A percentile compares a stretch with the other conserved stretches of the same genome.
phyloP scores from a whole-genome alignment of 2,888 invertebrate genomes.

The Proisotoma minuta region DNA sequence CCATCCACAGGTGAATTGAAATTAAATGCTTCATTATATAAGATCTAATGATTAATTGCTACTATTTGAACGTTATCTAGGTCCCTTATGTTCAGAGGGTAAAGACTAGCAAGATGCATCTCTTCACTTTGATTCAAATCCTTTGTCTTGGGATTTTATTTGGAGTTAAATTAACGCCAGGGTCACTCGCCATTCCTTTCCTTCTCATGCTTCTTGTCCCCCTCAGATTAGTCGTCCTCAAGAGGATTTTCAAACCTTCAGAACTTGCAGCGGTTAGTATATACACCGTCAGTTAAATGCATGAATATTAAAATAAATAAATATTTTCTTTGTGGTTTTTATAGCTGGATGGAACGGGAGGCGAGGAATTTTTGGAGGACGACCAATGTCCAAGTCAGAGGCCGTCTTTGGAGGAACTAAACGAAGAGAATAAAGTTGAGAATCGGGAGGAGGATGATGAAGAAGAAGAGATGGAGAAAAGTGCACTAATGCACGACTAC shows the following conservation, averaged over 20 bases:
- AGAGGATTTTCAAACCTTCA: constrained; percentile 67
- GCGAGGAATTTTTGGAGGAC: no score
- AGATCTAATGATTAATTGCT: not conserved
- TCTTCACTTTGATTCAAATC: constrained; percentile 81
- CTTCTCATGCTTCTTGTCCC: constrained; percentile 89
- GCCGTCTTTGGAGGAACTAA: no score
- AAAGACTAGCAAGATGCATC: constrained; percentile 83
- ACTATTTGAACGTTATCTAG: not conserved
- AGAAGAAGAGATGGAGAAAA: no score
- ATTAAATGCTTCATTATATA: not conserved
- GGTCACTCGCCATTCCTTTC: constrained; percentile 89
- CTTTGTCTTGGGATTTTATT: constrained; percentile 72
- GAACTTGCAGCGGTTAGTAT: constrained; percentile 86
- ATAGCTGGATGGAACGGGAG: no score
- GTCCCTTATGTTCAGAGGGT: constrained; percentile 67
- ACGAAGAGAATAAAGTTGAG: no score
- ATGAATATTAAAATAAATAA: no score
- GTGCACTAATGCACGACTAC: no score
- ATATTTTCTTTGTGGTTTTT: no score
- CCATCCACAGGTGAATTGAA: constrained; percentile 68
- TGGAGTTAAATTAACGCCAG: constrained; percentile 81
- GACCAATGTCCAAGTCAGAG: no score
- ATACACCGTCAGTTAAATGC: no score
- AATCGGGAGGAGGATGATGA: no score
- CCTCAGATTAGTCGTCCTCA: constrained; percentile 65